Conservation (phyloP, 2,888 invertebrate species). For the Onchidella celtica region DNA sequence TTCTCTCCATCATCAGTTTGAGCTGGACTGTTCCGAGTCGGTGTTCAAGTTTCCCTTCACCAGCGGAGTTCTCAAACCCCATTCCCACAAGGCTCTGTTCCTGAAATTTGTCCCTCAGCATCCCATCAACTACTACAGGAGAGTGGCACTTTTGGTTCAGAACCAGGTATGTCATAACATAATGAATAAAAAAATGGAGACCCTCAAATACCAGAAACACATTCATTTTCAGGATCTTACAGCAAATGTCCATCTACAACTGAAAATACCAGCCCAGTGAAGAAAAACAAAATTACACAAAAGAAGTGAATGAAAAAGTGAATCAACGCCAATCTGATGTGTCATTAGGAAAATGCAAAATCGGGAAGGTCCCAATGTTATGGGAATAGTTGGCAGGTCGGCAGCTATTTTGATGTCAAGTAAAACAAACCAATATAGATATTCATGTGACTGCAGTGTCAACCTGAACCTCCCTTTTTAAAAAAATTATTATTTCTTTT, state of each 20-base stretch:
- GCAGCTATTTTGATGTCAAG: too few relatives aligned
- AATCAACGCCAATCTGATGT: too few relatives aligned
- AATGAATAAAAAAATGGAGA: neutral
- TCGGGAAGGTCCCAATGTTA: too few relatives aligned
- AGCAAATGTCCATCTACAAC: neutral
- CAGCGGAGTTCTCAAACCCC: slow-evolving; percentile 69
- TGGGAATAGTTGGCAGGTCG: too few relatives aligned
- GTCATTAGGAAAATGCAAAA: too few relatives aligned
- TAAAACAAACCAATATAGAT: too few relatives aligned
- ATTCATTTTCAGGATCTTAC: neutral
- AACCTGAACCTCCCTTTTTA: too few relatives aligned
- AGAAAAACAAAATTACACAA: too few relatives aligned
- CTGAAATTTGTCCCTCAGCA: slow-evolving; percentile 74
- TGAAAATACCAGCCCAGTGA: neutral
- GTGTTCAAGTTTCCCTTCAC: slow-evolving; percentile 75
- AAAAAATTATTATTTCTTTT: too few relatives aligned
- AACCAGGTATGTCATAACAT: slow-evolving; percentile 73
- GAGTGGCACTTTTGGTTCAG: slow-evolving; percentile 76
- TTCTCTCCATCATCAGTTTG: too few relatives aligned
- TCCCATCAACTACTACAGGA: slow-evolving; percentile 75
- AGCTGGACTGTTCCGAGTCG: slow-evolving; percentile 77
- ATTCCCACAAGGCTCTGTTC: slow-evolving; percentile 67
- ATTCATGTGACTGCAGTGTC: too few relatives aligned
- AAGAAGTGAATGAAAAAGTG: too few relatives aligned
- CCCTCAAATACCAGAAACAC: neutral